Conservation (phyloP, 2,797 vertebrate genomes). For the Lacerta agilis region DNA sequence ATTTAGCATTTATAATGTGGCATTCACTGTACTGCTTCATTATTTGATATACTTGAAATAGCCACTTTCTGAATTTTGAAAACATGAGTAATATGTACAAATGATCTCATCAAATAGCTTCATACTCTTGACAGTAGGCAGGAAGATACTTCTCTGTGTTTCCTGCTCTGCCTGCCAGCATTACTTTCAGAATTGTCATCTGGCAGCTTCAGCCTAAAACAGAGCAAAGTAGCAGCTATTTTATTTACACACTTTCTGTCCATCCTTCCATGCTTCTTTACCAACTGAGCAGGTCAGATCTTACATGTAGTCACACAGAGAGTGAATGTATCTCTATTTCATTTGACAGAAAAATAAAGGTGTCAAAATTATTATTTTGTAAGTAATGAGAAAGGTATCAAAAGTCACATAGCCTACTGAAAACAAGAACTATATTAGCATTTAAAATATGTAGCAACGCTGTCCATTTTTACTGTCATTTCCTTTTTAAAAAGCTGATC, state of each 20-base stretch:
- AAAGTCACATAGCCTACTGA: constrained; percentile 63
- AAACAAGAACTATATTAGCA: constrained; percentile 69
- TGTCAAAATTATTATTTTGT: constrained; percentile 74
- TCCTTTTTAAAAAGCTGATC: constrained; percentile 83
- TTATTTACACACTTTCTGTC: not conserved
- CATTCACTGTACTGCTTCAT: not conserved
- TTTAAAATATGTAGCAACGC: constrained; percentile 69
- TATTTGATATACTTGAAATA: not conserved
- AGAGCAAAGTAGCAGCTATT: constrained; percentile 61
- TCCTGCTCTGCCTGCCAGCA: constrained; percentile 25
- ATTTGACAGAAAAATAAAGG: constrained; percentile 69
- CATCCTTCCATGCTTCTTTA: not conserved
- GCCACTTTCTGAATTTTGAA: not conserved
- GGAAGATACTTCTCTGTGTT: constrained; percentile 65
- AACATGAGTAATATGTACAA: not conserved
- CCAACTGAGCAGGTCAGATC: not conserved
- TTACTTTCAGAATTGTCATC: constrained; percentile 67
- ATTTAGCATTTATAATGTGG: not conserved
- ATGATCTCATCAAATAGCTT: constrained; percentile 24
- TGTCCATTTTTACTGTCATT: constrained; percentile 76
- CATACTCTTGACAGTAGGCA: constrained; percentile 74
- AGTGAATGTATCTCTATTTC: constrained; percentile 41
- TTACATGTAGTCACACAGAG: not conserved
- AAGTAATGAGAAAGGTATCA: constrained; percentile 70
- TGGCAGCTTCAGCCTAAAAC: constrained; percentile 69